Evolutionary conservation across 2,113 vertebrate species (phyloP).

Genomic region (Mirza zaza): DNA sequence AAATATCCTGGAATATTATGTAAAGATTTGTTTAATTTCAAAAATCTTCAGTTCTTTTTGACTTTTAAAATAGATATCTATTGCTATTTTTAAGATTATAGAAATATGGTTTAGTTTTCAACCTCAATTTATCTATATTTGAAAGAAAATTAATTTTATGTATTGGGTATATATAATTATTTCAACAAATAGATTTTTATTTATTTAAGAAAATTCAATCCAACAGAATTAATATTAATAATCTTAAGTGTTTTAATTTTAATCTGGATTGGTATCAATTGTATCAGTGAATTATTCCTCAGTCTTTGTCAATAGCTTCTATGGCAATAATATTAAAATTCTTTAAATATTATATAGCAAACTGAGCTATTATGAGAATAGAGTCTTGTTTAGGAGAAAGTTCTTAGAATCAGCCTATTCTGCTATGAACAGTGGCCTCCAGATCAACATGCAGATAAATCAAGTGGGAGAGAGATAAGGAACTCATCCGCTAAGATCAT

Average conservation of each 20-base stretch:
- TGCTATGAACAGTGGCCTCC: not conserved
- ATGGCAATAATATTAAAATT: not conserved
- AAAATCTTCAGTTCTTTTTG: not conserved
- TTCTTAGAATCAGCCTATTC: not conserved
- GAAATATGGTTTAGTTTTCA: not conserved
- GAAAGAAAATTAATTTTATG: not conserved
- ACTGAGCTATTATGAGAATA: not conserved
- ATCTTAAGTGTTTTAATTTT: not conserved
- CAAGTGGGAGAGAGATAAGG: not conserved
- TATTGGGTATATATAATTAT: not conserved
- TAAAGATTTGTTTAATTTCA: not conserved
- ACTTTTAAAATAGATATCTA: not conserved
- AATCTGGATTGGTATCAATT: not conserved
- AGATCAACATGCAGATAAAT: not conserved
- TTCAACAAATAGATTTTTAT: not conserved
- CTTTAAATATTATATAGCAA: not conserved
- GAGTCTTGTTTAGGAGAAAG: not conserved
- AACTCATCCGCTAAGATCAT: accelerated
- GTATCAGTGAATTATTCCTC: not conserved
- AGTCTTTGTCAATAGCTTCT: not conserved
- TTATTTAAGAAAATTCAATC: constrained; percentile 26
- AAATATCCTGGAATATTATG: not conserved
- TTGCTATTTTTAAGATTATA: constrained; percentile 8
- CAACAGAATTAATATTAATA: not conserved
- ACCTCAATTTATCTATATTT: not conserved